These are phyloP conservation scores for Pseudomugil tenellus DNA, from an alignment of 2,797 vertebrate genomes.

Conservation along the genomic window DNA sequence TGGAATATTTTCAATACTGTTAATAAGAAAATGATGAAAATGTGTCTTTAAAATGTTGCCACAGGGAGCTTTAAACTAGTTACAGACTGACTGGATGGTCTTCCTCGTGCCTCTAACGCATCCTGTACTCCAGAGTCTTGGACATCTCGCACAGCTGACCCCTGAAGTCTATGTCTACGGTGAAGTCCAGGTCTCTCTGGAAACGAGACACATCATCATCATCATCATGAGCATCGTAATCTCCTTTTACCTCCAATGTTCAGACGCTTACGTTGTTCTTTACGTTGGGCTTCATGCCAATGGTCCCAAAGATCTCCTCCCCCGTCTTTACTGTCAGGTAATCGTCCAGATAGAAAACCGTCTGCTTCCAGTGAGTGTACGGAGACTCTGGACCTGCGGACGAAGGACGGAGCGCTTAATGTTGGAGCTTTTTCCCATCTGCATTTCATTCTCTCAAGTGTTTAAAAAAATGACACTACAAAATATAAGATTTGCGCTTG, in stretches of 20 bases:
- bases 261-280: conserved; percentile 91
- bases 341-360: conserved; percentile 95
- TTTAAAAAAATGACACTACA: no score
- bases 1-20: conserved; percentile 64
- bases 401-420: not conserved
- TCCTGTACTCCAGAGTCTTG: conserved; percentile 94
- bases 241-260: no score
- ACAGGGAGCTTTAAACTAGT: conserved; percentile 54
- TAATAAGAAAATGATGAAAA: conserved; percentile 42
- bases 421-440: no score
- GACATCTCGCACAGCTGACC: conserved; percentile 94
- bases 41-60: conserved; percentile 73
- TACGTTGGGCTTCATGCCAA: conserved; percentile 94
- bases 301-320: conserved; percentile 94
- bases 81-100: conserved; percentile 44
- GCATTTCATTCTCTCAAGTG: no score
- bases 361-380: conserved; percentile 97
- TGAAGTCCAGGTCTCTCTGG: conserved; percentile 95
- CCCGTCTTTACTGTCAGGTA: conserved; percentile 94
- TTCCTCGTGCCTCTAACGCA: conserved; percentile 84
- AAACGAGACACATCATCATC: conserved; percentile 4
- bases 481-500: no score
- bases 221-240: no score
- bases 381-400: conserved; percentile 91
- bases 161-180: conserved; percentile 93